Evolutionary conservation across 2,113 vertebrate genomes (phyloP).

Genomic region (Spizaetus ornatus): DNA sequence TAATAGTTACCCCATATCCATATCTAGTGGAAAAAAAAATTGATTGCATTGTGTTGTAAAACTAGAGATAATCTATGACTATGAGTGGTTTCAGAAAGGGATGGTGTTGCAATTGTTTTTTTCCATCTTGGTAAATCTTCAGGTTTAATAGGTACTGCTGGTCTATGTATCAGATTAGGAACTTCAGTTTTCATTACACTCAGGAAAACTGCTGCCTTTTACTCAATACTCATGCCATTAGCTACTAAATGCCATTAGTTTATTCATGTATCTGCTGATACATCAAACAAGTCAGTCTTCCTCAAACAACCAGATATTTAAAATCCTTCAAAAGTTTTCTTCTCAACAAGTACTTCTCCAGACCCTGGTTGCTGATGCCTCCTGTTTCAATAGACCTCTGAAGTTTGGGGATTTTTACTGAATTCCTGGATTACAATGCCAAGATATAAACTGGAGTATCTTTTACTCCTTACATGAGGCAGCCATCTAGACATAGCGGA

Average conservation of each 20-base stretch:
- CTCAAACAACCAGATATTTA: neutral
- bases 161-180: neutral
- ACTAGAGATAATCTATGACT: neutral
- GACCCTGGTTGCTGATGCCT: neutral
- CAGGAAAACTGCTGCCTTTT: neutral
- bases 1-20: neutral
- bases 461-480: neutral
- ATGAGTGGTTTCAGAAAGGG: neutral
- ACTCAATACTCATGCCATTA: neutral
- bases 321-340: neutral
- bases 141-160: neutral
- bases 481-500: neutral
- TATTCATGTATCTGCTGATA: neutral
- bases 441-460: neutral
- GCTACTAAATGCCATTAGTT: neutral
- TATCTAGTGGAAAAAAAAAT: neutral
- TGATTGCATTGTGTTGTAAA: neutral
- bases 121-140: neutral
- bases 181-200: neutral
- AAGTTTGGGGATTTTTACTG: neutral
- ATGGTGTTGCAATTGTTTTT: neutral
- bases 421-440: neutral
- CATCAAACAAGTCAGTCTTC: neutral
- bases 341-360: neutral
- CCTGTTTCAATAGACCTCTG: neutral